Conservation (phyloP, 1,140 invertebrate species). For the Sitophilus oryzae region DNA sequence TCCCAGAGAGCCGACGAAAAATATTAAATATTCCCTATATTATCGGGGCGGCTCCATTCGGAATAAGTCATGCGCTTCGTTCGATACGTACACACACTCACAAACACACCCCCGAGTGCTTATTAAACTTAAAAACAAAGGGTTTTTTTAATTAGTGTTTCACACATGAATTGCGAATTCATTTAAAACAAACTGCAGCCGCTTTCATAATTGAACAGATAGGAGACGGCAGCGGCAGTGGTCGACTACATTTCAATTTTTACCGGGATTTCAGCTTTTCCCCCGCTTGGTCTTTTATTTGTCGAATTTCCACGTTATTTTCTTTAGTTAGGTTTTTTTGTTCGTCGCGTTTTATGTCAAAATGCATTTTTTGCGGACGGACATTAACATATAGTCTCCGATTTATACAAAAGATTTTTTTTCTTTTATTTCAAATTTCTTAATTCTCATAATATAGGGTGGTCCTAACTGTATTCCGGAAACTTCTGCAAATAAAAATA, state of each 20-base stretch:
- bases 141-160: constrained; percentile 41
- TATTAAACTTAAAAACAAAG: constrained; percentile 42
- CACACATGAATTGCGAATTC: constrained; percentile 41
- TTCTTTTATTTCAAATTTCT: no score
- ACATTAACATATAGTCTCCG: no score
- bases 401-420: no score
- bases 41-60: constrained; percentile 31
- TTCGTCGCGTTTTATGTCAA: no score
- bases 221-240: constrained; percentile 35
- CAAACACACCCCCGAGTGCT: constrained; percentile 36
- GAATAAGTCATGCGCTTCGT: constrained; percentile 35
- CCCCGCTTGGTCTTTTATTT: neutral
- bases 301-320: no score
- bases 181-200: constrained; percentile 37
- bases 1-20: constrained; percentile 8
- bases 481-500: no score
- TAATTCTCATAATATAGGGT: no score
- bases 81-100: no score
- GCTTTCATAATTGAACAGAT: constrained; percentile 37
- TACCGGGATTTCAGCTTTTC: constrained; percentile 12
- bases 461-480: no score
- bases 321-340: no score
- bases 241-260: constrained; percentile 31
- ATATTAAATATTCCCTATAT: constrained; percentile 16
- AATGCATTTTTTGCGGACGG: no score